Evolutionary conservation across 2,113 vertebrate species (phyloP), one percentile per base, ranked within the genome.

Genomic region (Chlamydotis undulata): DNA sequence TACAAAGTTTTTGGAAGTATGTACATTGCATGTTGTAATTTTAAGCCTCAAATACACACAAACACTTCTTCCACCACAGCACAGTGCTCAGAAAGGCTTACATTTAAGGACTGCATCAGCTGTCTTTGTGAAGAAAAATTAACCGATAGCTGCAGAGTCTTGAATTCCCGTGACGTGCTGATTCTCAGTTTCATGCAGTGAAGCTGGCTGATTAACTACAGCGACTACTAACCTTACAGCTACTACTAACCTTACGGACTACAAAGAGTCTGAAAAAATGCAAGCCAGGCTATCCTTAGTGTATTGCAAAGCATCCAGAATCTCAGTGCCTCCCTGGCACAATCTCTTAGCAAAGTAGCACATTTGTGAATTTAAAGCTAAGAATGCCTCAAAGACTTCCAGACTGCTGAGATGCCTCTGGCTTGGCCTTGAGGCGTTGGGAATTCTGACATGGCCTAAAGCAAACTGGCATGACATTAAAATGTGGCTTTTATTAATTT

Each of bases 381-480:
- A 79, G 56, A 93, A 87, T 85, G 56, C 75, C 79, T 89, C 64
- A 71, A 84, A 92, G 68, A 52, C 25, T 87, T 80, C 47, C 47
- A 70, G 4, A 86, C 70, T 15, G 10, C 70, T 90, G 33, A 60
- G 14, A 31, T 80, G 85, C 90, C 88, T 94, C 76, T 52, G 67
- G 73, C 77, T 89, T 91, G 91, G 80, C 89, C 76, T 87, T 78
- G 39, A 90, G 87, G 91, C 91, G 87, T 1, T 69, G 50, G 41
- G 22, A 91, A 23, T 50, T 91, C n/a, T 90, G 90, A 73, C 78
- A 26, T 57, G 50, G 81, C 82, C 84, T 95, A 53, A 85, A 91
- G 84, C 89, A 93, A 93, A 82, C n/a, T 57, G 74, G 35, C 57
- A 47, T 57, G 70, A 56, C 87, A 91, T 79, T 56, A 68, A 93